Evolutionary conservation across 2,797 vertebrate genomes (phyloP), one percentile per base, ranked within the genome.

Genomic region (Cyprinella venusta): DNA sequence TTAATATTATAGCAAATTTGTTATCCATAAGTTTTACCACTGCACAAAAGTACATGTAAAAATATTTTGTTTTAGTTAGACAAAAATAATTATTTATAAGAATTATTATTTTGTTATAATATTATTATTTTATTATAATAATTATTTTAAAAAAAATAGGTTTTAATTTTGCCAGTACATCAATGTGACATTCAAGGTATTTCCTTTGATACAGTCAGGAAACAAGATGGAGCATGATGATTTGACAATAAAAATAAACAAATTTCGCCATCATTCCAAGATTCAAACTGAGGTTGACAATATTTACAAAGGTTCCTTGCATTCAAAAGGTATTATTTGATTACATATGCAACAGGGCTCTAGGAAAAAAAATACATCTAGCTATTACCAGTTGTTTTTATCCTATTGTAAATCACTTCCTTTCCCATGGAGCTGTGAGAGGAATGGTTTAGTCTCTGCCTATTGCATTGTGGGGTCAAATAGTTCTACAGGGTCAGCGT

Each of bases 391-490:
- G 56, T 82, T 87, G 61, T 72, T 80, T 45, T 45, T 15, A 52
- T 40, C 56, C 52, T 68, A 87, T 88, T 89, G 48, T 88, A 80
- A 85, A 84, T 59, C 5, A 13, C 81, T 89, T 89, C 89, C 88
- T 87, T 90, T 87, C 85, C 82, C 83, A 89, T 79, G 76, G 78
- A 76, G 54, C 61, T 64, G 68, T 63, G 72, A 87, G 84, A 87
- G 52, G 67, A 86, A 81, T 56, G 79, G 71, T 78, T 74, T 74
- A 77, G 85, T 86, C 50, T 82, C 86, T 80, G 87, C 79, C 79
- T 84, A 82, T 88, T 89, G 89, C 86, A 88, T 79, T 80, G 80
- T 81, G 81, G 86, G 87, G 90, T 85, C 80, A 88, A 81, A 84
- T 89, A 87, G 83, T 89, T 89, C 67, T 80, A 78, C 75, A 64